Base-by-base conservation (phyloP, 2,113 vertebrate species). In the Neopipo cinnamomea region DNA sequence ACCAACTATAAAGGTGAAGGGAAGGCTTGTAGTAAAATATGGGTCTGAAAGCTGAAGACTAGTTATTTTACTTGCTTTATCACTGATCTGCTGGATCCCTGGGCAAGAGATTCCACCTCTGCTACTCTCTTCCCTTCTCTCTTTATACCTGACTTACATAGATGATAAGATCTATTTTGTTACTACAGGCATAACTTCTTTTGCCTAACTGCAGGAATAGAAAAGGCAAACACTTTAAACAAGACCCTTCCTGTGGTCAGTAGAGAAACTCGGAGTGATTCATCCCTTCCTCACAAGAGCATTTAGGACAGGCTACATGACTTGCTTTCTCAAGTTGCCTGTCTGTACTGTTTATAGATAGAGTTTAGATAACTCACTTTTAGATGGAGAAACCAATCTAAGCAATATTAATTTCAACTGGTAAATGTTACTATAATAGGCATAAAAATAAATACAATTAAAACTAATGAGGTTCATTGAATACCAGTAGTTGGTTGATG, bases 401-500 rank as follows among this genome's bases (percentile, higher is more conserved):
- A 79, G 55, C 33, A 77, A n/a, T 74, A 90, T 78, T 94, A 88
- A 83, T 94, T 91, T 84, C 8, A 79, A 27, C 27, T 42, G 31
- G 44, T 63, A 90, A 85, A 79, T 88, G 39, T n/a, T 56, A 66
- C 49, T 77, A 39, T 76, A 82, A 61, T 65, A 93, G 62, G 27
- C 67, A 85, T 73, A 62, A 14, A 88, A 90, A 91, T 83, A 95
- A 88, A 80, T 58, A 56, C 39, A 92, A 88, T 89, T 81, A 85
- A 91, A 96, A 88, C 55, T 74, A 85, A 91, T 47, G 66, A 90
- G 67, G 33, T 82, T 42, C 83, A 77, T 2, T 85, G 72, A 90
- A 93, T 86, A n/a, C 8, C 79, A 83, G 35, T 76, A 88, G 55
- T 73, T 70, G 78, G 46, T 41, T 95, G 63, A 74, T 67, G 37